Conservation (phyloP, 2,888 invertebrate genomes). For the Prenolepis imparis region DNA sequence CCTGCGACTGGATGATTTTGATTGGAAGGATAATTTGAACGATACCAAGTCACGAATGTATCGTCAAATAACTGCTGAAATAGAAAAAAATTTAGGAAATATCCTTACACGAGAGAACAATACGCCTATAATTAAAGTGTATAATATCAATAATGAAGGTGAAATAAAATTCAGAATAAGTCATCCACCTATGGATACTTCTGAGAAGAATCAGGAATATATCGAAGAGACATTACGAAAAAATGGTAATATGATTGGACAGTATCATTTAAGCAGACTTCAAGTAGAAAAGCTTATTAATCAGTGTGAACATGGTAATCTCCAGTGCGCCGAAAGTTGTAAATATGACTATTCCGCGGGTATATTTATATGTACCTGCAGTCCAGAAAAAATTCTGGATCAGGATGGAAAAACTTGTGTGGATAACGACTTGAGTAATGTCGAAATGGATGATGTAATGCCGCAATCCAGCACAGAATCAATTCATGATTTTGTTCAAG, state of each 20-base stretch:
- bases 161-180: slow-evolving; percentile 82
- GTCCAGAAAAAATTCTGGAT: slow-evolving; percentile 87
- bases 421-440: slow-evolving; percentile 77
- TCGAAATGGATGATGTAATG: slow-evolving; percentile 75
- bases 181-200: slow-evolving; percentile 77
- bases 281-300: slow-evolving; percentile 87
- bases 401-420: slow-evolving; percentile 86
- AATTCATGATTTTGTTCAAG: slow-evolving; percentile 77
- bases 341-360: slow-evolving; percentile 89
- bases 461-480: slow-evolving; percentile 72
- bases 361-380: slow-evolving; percentile 90
- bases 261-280: slow-evolving; percentile 80
- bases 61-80: slow-evolving; percentile 88
- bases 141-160: slow-evolving; percentile 80
- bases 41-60: slow-evolving; percentile 89
- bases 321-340: slow-evolving; percentile 90
- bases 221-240: slow-evolving; percentile 79
- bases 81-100: slow-evolving; percentile 89
- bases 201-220: slow-evolving; percentile 77
- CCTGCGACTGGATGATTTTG: slow-evolving; percentile 90
- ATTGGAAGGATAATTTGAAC: slow-evolving; percentile 88
- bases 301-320: slow-evolving; percentile 89
- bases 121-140: slow-evolving; percentile 79
- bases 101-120: slow-evolving; percentile 75
- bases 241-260: slow-evolving; percentile 79